phyloP scores from a whole-genome alignment of 2,888 invertebrate genomes.

The Tholera decimalis region DNA sequence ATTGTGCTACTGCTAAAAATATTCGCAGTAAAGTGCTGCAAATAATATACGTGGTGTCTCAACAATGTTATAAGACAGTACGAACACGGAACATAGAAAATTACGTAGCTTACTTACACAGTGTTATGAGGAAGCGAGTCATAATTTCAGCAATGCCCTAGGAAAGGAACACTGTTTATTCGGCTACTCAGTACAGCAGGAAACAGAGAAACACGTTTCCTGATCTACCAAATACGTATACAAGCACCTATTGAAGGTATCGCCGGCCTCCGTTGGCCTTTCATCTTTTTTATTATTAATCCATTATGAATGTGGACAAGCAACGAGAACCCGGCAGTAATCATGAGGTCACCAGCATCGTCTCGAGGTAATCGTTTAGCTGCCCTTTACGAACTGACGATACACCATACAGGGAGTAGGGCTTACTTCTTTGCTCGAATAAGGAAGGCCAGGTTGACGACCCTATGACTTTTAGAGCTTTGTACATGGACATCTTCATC shows the following conservation, averaged over 20 bases:
- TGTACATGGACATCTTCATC: constrained; percentile 8
- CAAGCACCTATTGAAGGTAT: constrained; percentile 73
- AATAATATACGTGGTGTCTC: constrained; percentile 28
- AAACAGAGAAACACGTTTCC: constrained; percentile 76
- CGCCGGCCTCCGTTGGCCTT: constrained; percentile 76
- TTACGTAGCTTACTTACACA: constrained; percentile 33
- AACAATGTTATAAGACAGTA: constrained; percentile 28
- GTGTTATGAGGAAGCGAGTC: constrained; percentile 15
- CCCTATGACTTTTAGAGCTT: constrained; percentile 33
- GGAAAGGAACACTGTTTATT: constrained; percentile 41
- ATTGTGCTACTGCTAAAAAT: constrained; percentile 45
- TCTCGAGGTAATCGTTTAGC: constrained; percentile 79
- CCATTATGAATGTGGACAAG: constrained; percentile 72
- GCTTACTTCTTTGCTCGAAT: constrained; percentile 46
- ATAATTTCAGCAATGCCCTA: constrained; percentile 39
- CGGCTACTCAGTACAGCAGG: constrained; percentile 64
- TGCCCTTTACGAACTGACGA: constrained; percentile 79
- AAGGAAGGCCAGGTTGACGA: constrained; percentile 33
- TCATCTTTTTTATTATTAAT: constrained; percentile 79
- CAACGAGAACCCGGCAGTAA: constrained; percentile 83
- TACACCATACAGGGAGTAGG: constrained; percentile 76
- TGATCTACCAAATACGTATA: constrained; percentile 77
- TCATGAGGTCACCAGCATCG: constrained; percentile 76
- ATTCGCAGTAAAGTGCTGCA: constrained; percentile 34
- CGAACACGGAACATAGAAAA: constrained; percentile 14